Conservation (phyloP, 1,140 invertebrate genomes). For the Heliconius hermathena region DNA sequence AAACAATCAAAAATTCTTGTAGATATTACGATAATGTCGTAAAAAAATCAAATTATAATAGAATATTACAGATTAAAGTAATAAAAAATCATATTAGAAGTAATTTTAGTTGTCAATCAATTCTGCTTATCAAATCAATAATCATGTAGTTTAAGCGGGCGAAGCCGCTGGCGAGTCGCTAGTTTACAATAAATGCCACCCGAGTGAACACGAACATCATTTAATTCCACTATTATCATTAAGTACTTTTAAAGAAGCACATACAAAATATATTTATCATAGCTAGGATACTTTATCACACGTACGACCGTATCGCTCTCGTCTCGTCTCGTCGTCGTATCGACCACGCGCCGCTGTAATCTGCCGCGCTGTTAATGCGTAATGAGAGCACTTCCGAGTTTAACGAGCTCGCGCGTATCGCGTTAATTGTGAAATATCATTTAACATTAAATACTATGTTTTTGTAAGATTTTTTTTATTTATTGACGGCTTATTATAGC, state of each 20-base stretch:
- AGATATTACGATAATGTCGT: too few relatives aligned
- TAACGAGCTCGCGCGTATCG: conserved; percentile 31
- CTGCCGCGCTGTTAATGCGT: conserved; percentile 21
- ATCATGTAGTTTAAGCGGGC: too few relatives aligned
- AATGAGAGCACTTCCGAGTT: conserved; percentile 31
- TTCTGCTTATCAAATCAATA: too few relatives aligned
- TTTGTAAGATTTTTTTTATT: conserved; percentile 18
- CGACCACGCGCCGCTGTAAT: conserved; percentile 20
- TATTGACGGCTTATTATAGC: not conserved
- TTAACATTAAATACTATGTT: conserved; percentile 14
- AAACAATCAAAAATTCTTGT: too few relatives aligned
- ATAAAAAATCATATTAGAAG: too few relatives aligned
- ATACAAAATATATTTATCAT: not conserved
- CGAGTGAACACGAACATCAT: too few relatives aligned
- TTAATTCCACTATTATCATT: too few relatives aligned
- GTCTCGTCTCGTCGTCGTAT: not conserved
- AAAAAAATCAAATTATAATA: too few relatives aligned
- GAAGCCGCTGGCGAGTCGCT: too few relatives aligned
- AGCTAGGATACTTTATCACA: not conserved
- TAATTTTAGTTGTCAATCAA: too few relatives aligned
- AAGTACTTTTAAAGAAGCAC: not conserved
- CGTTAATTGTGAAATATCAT: conserved; percentile 30
- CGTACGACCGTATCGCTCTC: not conserved
- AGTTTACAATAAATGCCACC: too few relatives aligned
- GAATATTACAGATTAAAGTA: too few relatives aligned